A percentile compares a stretch with the other conserved stretches of the same genome.
These are phyloP conservation scores for Malacosoma neustria DNA, from an alignment of 2,888 invertebrate species.

Conservation along the genomic window DNA sequence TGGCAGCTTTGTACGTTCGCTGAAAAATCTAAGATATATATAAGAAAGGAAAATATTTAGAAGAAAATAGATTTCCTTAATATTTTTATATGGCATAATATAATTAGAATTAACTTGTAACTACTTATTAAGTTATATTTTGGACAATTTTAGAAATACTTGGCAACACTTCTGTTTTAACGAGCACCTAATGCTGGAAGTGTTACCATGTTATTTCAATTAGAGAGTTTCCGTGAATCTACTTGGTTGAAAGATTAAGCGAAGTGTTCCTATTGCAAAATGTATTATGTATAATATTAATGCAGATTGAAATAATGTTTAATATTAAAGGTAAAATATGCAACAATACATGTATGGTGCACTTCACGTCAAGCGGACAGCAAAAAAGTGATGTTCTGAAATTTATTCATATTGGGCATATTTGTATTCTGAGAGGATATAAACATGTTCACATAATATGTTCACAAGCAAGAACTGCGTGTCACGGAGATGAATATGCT, in stretches of 20 bases:
- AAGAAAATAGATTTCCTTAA: not conserved
- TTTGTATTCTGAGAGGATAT: too few relatives aligned
- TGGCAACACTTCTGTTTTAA: not conserved
- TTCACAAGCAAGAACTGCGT: too few relatives aligned
- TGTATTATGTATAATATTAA: not conserved
- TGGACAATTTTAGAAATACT: not conserved
- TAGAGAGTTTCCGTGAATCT: not conserved
- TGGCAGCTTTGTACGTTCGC: constrained; percentile 53
- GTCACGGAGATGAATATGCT: too few relatives aligned
- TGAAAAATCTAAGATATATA: not conserved
- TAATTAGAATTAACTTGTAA: not conserved
- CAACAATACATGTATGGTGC: too few relatives aligned
- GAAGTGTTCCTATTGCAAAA: not conserved
- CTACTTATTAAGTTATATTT: not conserved
- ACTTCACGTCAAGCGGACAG: too few relatives aligned
- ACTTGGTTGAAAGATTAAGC: not conserved
- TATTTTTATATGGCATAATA: not conserved
- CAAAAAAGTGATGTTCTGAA: too few relatives aligned
- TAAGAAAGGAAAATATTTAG: not conserved
- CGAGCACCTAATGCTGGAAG: not conserved
- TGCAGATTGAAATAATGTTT: too few relatives aligned
- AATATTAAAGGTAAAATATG: too few relatives aligned
- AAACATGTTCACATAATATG: too few relatives aligned
- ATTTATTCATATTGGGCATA: too few relatives aligned
- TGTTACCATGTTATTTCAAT: not conserved